Evolutionary conservation across 2,113 vertebrate species (phyloP).

Genomic region (Morone chrysops): DNA sequence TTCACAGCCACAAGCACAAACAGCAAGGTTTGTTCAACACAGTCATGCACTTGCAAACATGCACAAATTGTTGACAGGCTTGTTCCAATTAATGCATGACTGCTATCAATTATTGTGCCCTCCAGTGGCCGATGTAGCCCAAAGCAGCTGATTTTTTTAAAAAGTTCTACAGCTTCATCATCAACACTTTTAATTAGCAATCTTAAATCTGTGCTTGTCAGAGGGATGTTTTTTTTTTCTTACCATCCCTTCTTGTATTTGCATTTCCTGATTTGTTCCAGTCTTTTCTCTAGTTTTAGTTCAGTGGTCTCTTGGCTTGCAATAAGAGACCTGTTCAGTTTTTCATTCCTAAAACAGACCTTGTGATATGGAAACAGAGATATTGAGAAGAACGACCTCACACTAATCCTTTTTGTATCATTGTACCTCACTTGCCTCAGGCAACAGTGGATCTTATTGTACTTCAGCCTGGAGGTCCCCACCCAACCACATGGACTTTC

Average conservation of each 20-base stretch:
- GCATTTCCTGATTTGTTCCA: background rate
- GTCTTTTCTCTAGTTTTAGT: background rate
- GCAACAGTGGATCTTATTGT: slow-evolving; percentile 6
- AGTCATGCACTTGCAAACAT: slow-evolving; percentile 25
- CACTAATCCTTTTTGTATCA: slow-evolving; percentile 22
- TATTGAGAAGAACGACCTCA: background rate
- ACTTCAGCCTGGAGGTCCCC: background rate
- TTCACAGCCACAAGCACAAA: slow-evolving; percentile 24
- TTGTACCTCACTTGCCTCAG: slow-evolving; percentile 19
- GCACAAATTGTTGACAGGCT: slow-evolving; percentile 36
- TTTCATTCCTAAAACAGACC: background rate
- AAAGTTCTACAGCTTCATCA: slow-evolving; percentile 1
- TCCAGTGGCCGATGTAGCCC: slow-evolving; percentile 21
- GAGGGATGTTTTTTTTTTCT: background rate
- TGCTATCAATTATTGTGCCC: slow-evolving; percentile 9
- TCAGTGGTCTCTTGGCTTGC: background rate
- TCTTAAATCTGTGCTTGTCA: slow-evolving; percentile 2
- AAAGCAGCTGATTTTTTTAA: background rate
- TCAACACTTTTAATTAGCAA: slow-evolving; percentile 8
- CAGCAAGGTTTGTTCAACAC: slow-evolving; percentile 22
- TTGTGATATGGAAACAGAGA: background rate
- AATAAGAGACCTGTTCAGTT: background rate
- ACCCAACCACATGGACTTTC: background rate
- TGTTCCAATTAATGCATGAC: slow-evolving; percentile 30
- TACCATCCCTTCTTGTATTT: slow-evolving; percentile 4